Evolutionary conservation across 2,113 vertebrate species (phyloP), one percentile per base, ranked within the genome.

Genomic region (Bubo blakistoni): DNA sequence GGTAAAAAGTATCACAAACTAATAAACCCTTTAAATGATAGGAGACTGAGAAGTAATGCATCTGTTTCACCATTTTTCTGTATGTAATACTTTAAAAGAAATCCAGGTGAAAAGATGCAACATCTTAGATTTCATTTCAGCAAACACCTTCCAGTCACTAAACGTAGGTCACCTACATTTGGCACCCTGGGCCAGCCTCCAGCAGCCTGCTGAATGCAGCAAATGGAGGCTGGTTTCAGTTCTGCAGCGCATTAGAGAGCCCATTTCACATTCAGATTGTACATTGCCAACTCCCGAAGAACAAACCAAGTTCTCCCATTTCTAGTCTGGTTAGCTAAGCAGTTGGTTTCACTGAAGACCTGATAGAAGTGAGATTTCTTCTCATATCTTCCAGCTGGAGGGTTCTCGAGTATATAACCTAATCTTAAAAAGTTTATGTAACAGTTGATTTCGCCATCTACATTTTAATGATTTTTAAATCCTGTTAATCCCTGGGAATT

Each of bases 121-220:
- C 88, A 92, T 84, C 91, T 88, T 90, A 77, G 81, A 89, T 94
- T 98, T 95, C 87, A 95, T 96, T 91, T 91, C 84, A 89, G 87
- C 61, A 90, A 96, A 94, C 77, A 61, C 81, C 13, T 90, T 90
- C 61, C 92, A 61, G 58, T 70, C 91, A 87, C 65, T 88, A 57
- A 59, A 96, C 80, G 80, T 88, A 92, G 95, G 79, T 95, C 92
- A 67, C 84, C 70, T 24, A 46, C 81, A 29, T 89, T 81, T 93
- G 93, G 84, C 91, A 71, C 67, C 92, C 65, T 55, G 69, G 87
- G 83, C 92, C 89, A 87, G 77, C 94, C 92, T 94, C 93, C 96
- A 91, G 93, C 76, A 96, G 93, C 92, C 86, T 93, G 83, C 82
- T 89, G 90, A 86, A 87, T 14, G 42, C 34, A 92, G 92, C 93